Evolutionary conservation across 2,888 invertebrate genomes (phyloP).

Genomic region (Lasioglossum marginatum): DNA sequence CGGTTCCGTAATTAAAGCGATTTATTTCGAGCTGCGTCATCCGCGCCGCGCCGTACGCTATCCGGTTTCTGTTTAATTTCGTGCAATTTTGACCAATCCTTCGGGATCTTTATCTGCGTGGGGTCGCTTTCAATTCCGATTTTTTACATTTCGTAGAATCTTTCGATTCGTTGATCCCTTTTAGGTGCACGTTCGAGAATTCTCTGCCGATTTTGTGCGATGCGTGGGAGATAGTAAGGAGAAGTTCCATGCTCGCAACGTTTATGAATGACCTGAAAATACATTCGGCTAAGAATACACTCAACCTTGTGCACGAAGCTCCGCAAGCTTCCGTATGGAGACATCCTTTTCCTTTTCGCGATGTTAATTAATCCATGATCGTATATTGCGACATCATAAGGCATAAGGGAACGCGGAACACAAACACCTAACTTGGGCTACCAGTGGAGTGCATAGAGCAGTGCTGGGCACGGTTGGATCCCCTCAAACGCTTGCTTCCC

Average conservation of each 20-base stretch:
- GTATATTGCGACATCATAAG: background rate
- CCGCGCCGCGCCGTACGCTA: background rate
- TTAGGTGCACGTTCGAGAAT: background rate
- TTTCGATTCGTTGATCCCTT: background rate
- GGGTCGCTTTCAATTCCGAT: background rate
- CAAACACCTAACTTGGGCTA: background rate
- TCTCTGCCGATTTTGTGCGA: background rate
- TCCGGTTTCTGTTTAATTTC: constrained; percentile 17
- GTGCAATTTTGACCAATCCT: background rate
- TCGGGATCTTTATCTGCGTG: background rate
- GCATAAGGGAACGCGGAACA: background rate
- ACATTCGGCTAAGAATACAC: constrained; percentile 20
- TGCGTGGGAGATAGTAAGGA: background rate
- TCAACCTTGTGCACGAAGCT: constrained; percentile 3
- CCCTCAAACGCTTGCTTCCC: no score
- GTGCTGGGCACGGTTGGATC: no score
- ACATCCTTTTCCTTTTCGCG: background rate
- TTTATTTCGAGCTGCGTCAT: background rate
- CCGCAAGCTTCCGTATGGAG: background rate
- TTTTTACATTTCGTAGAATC: background rate
- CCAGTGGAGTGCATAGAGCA: background rate
- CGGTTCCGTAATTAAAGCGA: background rate
- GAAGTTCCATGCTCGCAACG: background rate
- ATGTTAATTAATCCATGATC: background rate
- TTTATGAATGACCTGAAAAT: constrained; percentile 41